Evolutionary conservation across 2,113 vertebrate genomes (phyloP).

Genomic region (Siniperca chuatsi): DNA sequence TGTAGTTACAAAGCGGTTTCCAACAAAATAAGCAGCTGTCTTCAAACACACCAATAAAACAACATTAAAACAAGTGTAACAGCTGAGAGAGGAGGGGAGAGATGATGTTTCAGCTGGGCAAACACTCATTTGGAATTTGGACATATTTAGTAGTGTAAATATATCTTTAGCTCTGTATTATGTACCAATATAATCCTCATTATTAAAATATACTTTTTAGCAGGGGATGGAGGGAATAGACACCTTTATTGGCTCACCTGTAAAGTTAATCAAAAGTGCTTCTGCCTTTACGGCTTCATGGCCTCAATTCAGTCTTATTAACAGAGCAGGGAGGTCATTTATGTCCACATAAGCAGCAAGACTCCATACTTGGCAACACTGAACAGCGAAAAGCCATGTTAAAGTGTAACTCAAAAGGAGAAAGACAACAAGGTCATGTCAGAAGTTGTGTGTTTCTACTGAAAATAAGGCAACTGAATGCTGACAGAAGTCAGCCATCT

Average conservation of each 20-base stretch:
- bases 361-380: background rate
- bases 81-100: background rate
- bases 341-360: background rate
- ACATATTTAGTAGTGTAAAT: background rate
- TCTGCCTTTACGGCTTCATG: background rate
- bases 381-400: background rate
- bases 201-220: background rate
- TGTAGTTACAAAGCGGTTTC: background rate
- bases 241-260: background rate
- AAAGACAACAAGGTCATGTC: background rate
- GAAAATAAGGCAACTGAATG: background rate
- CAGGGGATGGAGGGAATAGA: background rate
- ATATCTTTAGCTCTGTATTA: background rate
- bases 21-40: background rate
- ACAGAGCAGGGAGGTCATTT: background rate
- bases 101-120: background rate
- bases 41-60: slow-evolving; percentile 14
- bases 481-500: background rate
- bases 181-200: background rate
- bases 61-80: slow-evolving; percentile 1
- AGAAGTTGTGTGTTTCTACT: background rate
- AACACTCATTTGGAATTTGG: background rate
- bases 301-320: background rate
- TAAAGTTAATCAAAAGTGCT: background rate
- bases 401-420: background rate